phyloP scores from a whole-genome alignment of 2,888 invertebrate species.

The Beris morrisii region DNA sequence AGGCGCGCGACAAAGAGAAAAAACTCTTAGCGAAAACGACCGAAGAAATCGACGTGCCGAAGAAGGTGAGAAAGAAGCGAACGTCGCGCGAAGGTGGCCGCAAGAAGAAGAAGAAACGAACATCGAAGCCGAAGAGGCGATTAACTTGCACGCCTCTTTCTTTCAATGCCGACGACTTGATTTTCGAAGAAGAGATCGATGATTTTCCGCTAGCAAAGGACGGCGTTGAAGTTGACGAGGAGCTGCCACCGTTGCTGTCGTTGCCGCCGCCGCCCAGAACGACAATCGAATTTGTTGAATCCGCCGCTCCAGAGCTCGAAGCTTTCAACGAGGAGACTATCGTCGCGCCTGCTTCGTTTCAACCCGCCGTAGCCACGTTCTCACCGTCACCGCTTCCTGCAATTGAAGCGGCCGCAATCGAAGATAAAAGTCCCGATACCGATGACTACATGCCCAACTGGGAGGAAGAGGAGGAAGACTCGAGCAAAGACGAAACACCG shows the following conservation, averaged over 20 bases:
- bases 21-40: no score
- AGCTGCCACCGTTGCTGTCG: not conserved
- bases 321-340: not conserved
- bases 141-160: conserved; percentile 41
- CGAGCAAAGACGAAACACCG: not conserved
- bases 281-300: not conserved
- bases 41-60: not conserved
- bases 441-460: conserved; percentile 56
- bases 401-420: not conserved
- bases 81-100: conserved; percentile 40
- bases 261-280: not conserved
- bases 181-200: conserved; percentile 40
- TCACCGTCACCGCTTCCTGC: not conserved
- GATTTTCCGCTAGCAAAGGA: conserved; percentile 17
- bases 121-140: conserved; percentile 44
- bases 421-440: conserved; percentile 51
- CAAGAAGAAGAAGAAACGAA: not conserved
- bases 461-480: conserved; percentile 48
- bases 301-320: not conserved
- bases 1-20: not conserved
- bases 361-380: not conserved
- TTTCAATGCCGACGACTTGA: conserved; percentile 41
- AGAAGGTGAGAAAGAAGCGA: conserved; percentile 38
- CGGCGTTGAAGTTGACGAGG: not conserved
- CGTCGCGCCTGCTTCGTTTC: not conserved